phyloP scores from a whole-genome alignment of 2,113 vertebrate genomes.

The Siniperca knerii region DNA sequence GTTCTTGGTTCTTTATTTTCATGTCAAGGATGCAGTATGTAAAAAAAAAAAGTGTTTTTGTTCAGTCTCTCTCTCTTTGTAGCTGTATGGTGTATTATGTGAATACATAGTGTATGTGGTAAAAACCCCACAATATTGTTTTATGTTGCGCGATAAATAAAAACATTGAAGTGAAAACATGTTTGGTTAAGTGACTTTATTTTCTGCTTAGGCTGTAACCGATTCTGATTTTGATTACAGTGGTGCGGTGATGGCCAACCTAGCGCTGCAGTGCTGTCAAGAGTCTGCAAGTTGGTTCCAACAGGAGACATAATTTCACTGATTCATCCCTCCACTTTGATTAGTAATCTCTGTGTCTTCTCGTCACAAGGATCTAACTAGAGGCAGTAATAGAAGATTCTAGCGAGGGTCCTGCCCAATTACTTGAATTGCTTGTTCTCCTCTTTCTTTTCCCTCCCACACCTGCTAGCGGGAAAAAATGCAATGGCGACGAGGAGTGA shows the following conservation, averaged over 20 bases:
- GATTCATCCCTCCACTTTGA: not conserved
- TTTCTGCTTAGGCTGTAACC: not conserved
- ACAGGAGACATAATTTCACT: not conserved
- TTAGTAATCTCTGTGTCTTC: not conserved
- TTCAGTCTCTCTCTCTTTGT: slow-evolving; percentile 88
- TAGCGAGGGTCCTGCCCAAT: not conserved
- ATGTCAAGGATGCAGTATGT: slow-evolving; percentile 90
- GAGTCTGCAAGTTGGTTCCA: not conserved
- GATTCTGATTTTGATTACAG: not conserved
- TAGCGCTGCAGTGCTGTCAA: not conserved
- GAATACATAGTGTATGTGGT: slow-evolving; percentile 91
- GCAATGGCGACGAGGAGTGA: too few relatives aligned
- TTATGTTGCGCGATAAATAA: slow-evolving; percentile 89
- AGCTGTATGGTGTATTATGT: slow-evolving; percentile 90
- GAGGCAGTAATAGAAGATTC: not conserved
- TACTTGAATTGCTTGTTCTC: not conserved
- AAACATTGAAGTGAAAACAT: slow-evolving; percentile 84
- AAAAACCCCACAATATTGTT: slow-evolving; percentile 87
- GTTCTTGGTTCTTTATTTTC: slow-evolving; percentile 85
- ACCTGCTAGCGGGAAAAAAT: not conserved
- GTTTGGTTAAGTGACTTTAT: slow-evolving; percentile 42
- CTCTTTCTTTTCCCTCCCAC: not conserved
- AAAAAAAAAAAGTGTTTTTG: slow-evolving; percentile 85
- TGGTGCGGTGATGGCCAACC: not conserved
- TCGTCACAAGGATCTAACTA: not conserved